Evolutionary conservation across 2,113 vertebrate species (phyloP), one percentile per base, ranked within the genome.

Genomic region (Caranx ignobilis): DNA sequence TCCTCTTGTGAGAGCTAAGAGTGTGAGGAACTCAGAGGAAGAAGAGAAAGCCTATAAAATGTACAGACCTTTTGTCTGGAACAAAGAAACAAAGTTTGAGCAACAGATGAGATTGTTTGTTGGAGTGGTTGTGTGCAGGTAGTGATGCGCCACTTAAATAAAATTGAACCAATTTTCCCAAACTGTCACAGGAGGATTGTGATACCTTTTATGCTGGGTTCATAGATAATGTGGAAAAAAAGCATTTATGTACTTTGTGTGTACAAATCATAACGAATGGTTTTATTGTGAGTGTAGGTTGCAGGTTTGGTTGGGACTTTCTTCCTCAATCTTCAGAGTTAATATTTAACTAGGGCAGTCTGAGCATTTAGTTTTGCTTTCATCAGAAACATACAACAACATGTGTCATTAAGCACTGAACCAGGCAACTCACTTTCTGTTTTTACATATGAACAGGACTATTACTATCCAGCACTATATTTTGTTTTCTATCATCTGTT

Each of bases 91-190:
- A n/a, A 73, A 66, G 32, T 63, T 66, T 16, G 63, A 56, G 19
- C 5, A 65, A 32, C 43, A n/a, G 15, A 48, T 2, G 0, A 35
- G n/a, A 65, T 45, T 76, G 37, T 70, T 67, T 71, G 62, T 63
- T 37, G 15, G 15, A 71, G 48, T 64, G 73, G 35, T 71, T 56
- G 64, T 0, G 16, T 13, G 2, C 34, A 50, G 35, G 50, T 74
- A 59, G 35, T 55, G 11, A 67, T 21, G 65, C 4, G 6, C 65
- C 65, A 77, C 60, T 83, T 65, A 77, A 63, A 67, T 77, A 39
- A 83, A 88, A 83, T 80, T 59, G 56, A 78, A 62, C 13, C 66
- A 62, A 67, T 84, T 74, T 79, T 54, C 19, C n/a, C 59, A 4
- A 39, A 59, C 15, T 79, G 63, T 63, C 54, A 74, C 52, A 41